Percentiles rank a stretch among this genome's conserved stretches.
Evolutionary conservation across 30 jellyfish, hydroid and myxozoan species (phyloP).

Genomic region (Rhopilema esculentum): DNA sequence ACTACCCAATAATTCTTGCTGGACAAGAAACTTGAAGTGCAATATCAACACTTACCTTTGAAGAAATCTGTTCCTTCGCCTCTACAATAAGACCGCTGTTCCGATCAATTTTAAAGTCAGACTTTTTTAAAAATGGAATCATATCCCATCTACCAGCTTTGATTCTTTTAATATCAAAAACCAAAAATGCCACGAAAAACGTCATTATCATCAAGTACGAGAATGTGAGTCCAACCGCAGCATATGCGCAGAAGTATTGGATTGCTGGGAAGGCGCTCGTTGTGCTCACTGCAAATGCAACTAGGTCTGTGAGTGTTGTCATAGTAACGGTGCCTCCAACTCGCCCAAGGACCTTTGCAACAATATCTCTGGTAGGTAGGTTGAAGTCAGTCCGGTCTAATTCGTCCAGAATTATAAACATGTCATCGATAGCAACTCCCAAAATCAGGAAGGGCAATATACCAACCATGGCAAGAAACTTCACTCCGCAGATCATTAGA

Average conservation of each 20-base stretch:
- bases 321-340: conserved; percentile 74
- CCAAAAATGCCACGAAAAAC: conserved; percentile 59
- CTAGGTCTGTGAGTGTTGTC: conserved; percentile 84
- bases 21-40: no score
- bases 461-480: conserved; percentile 43
- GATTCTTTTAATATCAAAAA: conserved; percentile 55
- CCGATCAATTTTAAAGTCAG: neutral
- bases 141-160: conserved; percentile 63
- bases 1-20: no score
- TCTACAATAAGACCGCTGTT: conserved; percentile 12
- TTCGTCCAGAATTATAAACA: conserved; percentile 63
- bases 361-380: conserved; percentile 31
- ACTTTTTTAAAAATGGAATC: conserved; percentile 36
- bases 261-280: conserved; percentile 75
- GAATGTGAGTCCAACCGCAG: conserved; percentile 64
- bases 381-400: conserved; percentile 38
- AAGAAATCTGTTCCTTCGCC: neutral
- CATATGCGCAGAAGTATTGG: conserved; percentile 70
- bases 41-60: neutral
- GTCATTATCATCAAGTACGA: conserved; percentile 66
- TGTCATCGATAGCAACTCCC: conserved; percentile 65
- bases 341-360: conserved; percentile 27
- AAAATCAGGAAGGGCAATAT: conserved; percentile 49
- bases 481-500: conserved; percentile 9
- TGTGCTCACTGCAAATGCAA: conserved; percentile 81